Percentiles rank a stretch among this genome's conserved stretches.
phyloP scores from a whole-genome alignment of 2,113 vertebrate genomes.

The Daubentonia madagascariensis region DNA sequence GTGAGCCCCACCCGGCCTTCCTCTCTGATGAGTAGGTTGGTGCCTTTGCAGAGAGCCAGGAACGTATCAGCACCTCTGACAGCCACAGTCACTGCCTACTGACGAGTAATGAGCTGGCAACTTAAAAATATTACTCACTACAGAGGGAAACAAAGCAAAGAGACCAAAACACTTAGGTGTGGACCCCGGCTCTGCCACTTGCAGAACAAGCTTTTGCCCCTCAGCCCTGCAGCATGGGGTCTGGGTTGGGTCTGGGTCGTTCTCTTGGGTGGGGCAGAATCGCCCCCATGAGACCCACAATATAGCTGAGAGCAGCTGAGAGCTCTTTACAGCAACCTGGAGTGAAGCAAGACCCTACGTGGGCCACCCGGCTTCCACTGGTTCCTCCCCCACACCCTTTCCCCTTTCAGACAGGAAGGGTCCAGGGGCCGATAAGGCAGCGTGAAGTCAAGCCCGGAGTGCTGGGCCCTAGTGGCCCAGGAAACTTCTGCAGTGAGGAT shows the following conservation, averaged over 20 bases:
- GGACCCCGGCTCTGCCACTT: not conserved
- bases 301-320: too few species aligned
- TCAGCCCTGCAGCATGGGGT: not conserved
- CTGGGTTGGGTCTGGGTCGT: accelerated
- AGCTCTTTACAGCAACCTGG: not conserved
- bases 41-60: not conserved
- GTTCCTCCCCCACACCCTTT: not conserved
- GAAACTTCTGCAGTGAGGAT: not conserved
- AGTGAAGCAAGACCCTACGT: not conserved
- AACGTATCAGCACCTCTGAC: not conserved
- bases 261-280: not conserved
- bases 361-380: not conserved
- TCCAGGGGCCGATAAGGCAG: not conserved
- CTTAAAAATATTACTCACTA: not conserved
- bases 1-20: too few species aligned
- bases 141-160: not conserved
- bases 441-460: not conserved
- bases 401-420: not conserved
- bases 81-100: not conserved
- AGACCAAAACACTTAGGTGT: not conserved
- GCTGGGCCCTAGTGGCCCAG: not conserved
- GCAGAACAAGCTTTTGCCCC: not conserved
- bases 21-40: not conserved
- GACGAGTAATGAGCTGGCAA: not conserved
- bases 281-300: accelerated